Percentiles rank a stretch among this genome's conserved stretches.
Evolutionary conservation across 2,797 vertebrate species (phyloP).

Genomic region (Discoglossus pictus): DNA sequence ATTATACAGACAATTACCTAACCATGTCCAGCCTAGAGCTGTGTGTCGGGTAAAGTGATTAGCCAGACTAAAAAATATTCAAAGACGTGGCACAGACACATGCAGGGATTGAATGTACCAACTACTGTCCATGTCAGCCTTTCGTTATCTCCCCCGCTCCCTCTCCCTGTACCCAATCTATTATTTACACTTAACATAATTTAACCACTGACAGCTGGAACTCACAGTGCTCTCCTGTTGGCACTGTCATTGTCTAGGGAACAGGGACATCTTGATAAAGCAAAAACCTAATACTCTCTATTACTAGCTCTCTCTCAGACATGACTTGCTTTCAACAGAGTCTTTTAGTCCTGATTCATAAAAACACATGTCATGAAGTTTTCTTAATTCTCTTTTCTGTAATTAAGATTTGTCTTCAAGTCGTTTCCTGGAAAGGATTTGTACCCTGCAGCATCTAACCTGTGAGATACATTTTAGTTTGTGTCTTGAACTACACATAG

Average conservation of each 20-base stretch:
- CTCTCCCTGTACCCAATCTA: conserved; percentile 44
- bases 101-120: not conserved
- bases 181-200: conserved; percentile 52
- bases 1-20: too few species aligned
- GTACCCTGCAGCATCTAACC: conserved; percentile 22
- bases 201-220: conserved; percentile 31
- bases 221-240: conserved; percentile 51
- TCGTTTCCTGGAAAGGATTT: conserved; percentile 13
- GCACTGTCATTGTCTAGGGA: conserved; percentile 48
- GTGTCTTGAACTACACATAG: conserved; percentile 10
- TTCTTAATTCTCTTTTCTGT: conserved; percentile 24
- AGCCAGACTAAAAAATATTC: not conserved
- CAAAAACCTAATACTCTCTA: conserved; percentile 58
- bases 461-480: conserved; percentile 7
- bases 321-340: conserved; percentile 58
- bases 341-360: conserved; percentile 53
- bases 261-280: conserved; percentile 60
- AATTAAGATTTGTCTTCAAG: conserved; percentile 23
- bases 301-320: conserved; percentile 59
- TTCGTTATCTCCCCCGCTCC: conserved; percentile 26
- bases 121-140: conserved; percentile 19
- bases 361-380: conserved; percentile 41
- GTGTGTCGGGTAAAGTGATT: too few species aligned
- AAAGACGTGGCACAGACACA: not conserved
- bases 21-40: too few species aligned